Base-by-base conservation (phyloP, 1,140 invertebrate genomes). In the Tetragnatha versicolor region DNA sequence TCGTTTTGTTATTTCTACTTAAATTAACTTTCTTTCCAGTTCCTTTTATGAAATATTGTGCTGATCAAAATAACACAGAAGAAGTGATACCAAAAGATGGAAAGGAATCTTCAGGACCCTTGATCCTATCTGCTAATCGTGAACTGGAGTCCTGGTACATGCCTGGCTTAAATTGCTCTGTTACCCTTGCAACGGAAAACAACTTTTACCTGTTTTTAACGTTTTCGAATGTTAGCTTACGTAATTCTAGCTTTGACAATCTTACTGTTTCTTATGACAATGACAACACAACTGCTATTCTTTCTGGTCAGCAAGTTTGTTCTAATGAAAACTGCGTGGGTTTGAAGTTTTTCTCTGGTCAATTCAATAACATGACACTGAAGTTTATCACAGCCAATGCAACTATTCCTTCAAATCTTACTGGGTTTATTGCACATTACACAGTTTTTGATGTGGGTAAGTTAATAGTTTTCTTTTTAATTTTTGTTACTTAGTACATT, bases 301-400 rank as follows among this genome's bases (percentile, higher is more conserved):
- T 77, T 39, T 42, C 61, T 77, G 73, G 61, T 20, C 73, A 77
- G 25, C 73, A 77, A 31, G 61, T 77, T 9, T 77, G 73, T 22
- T 77, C 73, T 3, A 77, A 55, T 39, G 73, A 77, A 42, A 77
- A 77, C 10, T 77, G 73, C 29, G 25, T 53, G 22, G 73, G 73
- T 14, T 29, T 77, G 14, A 77, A 77, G 10, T 77, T 77, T 66
- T 60, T 65, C 10, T 77, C 73, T 39, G 73, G 73, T 53, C 37
- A 66, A 7, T 66, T 55, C 25, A 66, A 55, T 42, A 77, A 77
- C 25, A 9, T 77, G 25, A 77, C 73, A 31, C 25, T 77, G 17
- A 77, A 77, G n/a, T 77, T 77, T 33, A 37, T 77, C 20, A 77
- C 60, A 42, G 42, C 73, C 29, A 77, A 77, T 66, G 73, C 66